Conservation (phyloP, 2,113 vertebrate genomes). For the Cairina moschata region DNA sequence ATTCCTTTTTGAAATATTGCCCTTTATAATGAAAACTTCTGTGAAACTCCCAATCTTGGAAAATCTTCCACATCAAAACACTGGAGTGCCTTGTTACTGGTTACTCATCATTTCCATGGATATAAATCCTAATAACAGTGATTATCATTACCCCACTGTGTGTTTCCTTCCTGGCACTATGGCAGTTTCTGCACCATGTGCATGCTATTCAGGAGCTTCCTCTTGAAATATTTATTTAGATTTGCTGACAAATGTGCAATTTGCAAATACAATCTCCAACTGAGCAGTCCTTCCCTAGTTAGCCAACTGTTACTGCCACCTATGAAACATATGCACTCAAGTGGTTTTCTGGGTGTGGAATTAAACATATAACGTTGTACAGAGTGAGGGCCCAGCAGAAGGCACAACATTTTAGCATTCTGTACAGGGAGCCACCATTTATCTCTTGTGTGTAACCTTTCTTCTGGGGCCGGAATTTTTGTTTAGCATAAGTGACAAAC, state of each 20-base stretch:
- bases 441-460: not conserved
- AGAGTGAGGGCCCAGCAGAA: not conserved
- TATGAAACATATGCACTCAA: not conserved
- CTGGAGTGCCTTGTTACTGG: not conserved
- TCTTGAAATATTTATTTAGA: not conserved
- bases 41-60: not conserved
- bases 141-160: not conserved
- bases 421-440: not conserved
- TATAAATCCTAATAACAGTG: not conserved
- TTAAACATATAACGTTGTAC: not conserved
- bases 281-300: not conserved
- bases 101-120: not conserved
- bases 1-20: not conserved
- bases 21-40: not conserved
- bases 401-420: not conserved
- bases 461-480: not conserved
- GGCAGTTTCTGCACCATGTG: not conserved
- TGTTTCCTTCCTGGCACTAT: not conserved
- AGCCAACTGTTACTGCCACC: not conserved
- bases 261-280: not conserved
- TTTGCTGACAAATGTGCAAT: not conserved
- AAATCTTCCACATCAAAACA: not conserved
- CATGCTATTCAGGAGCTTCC: not conserved
- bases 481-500: not conserved
- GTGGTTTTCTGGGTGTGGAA: not conserved